A percentile compares a stretch with the other conserved stretches of the same genome.
phyloP scores from a whole-genome alignment of 1,140 invertebrate genomes.

The Aphis gossypii region DNA sequence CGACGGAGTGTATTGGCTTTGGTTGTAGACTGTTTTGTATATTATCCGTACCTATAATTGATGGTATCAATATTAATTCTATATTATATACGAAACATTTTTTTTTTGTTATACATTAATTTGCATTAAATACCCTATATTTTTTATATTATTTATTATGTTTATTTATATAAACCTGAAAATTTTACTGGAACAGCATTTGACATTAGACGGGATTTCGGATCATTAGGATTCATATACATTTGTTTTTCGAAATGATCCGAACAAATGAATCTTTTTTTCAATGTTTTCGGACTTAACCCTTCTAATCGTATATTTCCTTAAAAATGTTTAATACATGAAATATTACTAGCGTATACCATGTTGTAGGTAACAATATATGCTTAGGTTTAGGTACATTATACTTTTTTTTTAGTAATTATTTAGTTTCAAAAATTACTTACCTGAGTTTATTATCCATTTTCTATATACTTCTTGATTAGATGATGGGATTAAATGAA shows the following conservation, averaged over 20 bases:
- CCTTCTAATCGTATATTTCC: neutral
- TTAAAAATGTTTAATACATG: neutral
- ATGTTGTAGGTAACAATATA: no score
- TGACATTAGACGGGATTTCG: neutral
- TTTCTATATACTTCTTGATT: neutral
- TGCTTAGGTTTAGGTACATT: neutral
- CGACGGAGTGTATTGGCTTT: no score
- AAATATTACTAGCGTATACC: neutral
- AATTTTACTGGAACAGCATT: neutral
- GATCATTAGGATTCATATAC: neutral
- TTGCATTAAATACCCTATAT: no score
- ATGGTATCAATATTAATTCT: neutral
- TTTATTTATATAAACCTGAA: neutral
- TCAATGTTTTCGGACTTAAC: neutral
- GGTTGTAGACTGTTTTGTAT: no score
- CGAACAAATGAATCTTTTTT: neutral
- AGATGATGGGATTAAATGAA: neutral
- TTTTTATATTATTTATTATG: no score
- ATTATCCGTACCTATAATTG: no score
- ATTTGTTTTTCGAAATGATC: neutral
- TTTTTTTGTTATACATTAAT: no score
- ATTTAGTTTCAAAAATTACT: neutral
- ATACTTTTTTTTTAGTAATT: neutral
- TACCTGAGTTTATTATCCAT: neutral
- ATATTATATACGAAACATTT: neutral